Evolutionary conservation across 2,888 invertebrate species (phyloP), one percentile per base, ranked within the genome.

Genomic region (Acrocyrtus sp.): DNA sequence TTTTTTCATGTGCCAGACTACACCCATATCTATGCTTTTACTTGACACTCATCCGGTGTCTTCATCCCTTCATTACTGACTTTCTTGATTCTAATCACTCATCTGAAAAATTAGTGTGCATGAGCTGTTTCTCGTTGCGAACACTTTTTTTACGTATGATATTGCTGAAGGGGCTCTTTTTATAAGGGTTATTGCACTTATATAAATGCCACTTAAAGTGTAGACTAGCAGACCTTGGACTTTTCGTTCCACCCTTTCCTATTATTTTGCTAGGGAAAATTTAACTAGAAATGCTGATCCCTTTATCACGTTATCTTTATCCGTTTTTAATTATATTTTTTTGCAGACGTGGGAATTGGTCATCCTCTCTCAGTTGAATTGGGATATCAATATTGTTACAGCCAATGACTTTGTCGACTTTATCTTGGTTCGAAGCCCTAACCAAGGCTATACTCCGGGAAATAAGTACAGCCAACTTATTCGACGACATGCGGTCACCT

Each of bases 351-450:
- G 92, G 92, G 94, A 94, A 85, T 85, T 92, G 81, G 85, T 92
- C 84, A 87, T 94, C 41, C 86, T 94, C 78, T 89, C 90, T 77
- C 89, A 90, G 83, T 85, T 94, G 78, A 88, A 91, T 83, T 94
- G 94, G 94, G 91, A 93, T 85, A 86, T 92, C 79, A 90, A 90
- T 29, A 88, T 91, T 27, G 88, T 93, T 62, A 93, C 93, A 1
- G 91, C 92, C 8, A 91, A 90, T 84, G 94, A 94, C 85, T 93
- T 92, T 85, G 88, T 93, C 82, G 93, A 93, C 83, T 93, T 92
- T 82, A 88, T 93, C 80, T 86, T 93, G 76, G 89, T 89, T 81
- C 86, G 92, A 81, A 85, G 88, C 76, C 82, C 84, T 27, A 72
- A 75, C 61, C 76, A 75, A 58, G 75, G 68, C 6, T 67, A 72